phyloP scores from a whole-genome alignment of 2,113 vertebrate genomes.

The Bothrops jararaca region DNA sequence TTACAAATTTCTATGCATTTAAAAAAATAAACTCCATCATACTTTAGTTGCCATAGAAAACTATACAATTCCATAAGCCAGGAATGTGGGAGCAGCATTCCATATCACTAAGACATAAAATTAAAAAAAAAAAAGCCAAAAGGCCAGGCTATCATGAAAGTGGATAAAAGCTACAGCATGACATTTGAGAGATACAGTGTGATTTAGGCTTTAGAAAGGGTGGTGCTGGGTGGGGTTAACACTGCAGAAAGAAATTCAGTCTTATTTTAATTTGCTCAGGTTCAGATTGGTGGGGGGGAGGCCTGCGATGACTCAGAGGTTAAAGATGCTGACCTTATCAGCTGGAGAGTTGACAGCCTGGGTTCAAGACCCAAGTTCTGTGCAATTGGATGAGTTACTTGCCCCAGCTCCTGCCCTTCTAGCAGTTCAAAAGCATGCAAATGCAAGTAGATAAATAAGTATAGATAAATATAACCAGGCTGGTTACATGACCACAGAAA shows the following conservation, averaged over 20 bases:
- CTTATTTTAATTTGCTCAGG: background rate
- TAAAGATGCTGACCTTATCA: no score
- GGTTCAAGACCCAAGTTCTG: no score
- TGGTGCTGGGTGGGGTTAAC: background rate
- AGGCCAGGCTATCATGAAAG: background rate
- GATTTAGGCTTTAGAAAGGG: background rate
- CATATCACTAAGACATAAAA: background rate
- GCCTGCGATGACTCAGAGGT: no score
- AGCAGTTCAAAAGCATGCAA: no score
- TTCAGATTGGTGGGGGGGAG: no score
- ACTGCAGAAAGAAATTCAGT: background rate
- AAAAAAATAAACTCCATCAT: background rate
- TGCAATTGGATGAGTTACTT: no score
- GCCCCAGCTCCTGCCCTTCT: no score
- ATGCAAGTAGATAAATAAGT: no score
- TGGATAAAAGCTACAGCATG: background rate
- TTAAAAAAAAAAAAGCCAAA: background rate
- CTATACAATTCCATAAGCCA: background rate
- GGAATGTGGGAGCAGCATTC: background rate
- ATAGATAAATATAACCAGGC: no score
- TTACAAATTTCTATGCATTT: background rate
- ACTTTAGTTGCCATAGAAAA: constrained; percentile 9
- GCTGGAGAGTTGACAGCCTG: no score
- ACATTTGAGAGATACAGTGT: background rate
- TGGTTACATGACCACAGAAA: no score